Conservation (phyloP, 64 coral and sea anemone genomes). For the Pachyseris speciosa region DNA sequence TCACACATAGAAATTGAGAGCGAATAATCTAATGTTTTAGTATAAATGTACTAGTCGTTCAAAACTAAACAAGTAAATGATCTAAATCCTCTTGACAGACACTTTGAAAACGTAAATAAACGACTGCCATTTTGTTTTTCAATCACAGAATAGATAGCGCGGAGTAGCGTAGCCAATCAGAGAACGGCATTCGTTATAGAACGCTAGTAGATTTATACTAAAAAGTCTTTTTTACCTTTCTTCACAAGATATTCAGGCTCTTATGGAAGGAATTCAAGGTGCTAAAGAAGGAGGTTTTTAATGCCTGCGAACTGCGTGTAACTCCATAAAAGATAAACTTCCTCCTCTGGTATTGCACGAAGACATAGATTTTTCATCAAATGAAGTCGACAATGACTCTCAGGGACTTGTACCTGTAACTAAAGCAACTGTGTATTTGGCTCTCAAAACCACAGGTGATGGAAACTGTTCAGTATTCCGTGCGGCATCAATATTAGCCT, state of each 20-base stretch:
- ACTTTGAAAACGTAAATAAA: too few species aligned
- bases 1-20: too few species aligned
- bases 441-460: not conserved
- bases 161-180: too few species aligned
- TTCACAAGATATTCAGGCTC: not conserved
- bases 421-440: not conserved
- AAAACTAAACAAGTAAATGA: too few species aligned
- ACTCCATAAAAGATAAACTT: not conserved
- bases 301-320: not conserved
- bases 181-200: too few species aligned
- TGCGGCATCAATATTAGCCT: slow-evolving; percentile 24
- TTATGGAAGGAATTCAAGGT: not conserved
- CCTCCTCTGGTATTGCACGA: not conserved
- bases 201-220: too few species aligned
- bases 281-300: not conserved
- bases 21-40: too few species aligned
- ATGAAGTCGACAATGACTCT: not conserved
- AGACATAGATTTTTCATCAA: not conserved
- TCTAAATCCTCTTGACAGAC: too few species aligned
- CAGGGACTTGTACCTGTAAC: not conserved
- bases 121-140: too few species aligned
- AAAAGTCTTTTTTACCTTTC: too few species aligned
- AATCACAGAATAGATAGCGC: too few species aligned
- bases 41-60: too few species aligned
- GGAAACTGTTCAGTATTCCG: slow-evolving; percentile 29